These are phyloP conservation scores for Noctua janthe DNA, from an alignment of 2,888 invertebrate species.

Conservation along the genomic window DNA sequence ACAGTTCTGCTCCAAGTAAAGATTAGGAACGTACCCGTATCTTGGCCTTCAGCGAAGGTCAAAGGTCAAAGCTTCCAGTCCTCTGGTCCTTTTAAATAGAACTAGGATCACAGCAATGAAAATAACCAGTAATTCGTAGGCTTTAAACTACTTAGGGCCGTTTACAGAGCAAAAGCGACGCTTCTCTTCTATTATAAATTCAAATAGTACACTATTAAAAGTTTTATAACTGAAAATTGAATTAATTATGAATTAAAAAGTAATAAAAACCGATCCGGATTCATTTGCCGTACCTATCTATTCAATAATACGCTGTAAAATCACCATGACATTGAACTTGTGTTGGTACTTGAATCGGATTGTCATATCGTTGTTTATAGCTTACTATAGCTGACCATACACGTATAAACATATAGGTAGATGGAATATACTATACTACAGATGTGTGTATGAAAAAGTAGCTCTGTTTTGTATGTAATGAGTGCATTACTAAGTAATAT, in stretches of 20 bases:
- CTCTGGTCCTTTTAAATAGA: conserved; percentile 35
- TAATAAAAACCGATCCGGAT: conserved; percentile 68
- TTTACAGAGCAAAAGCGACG: conserved; percentile 41
- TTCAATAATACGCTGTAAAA: conserved; percentile 59
- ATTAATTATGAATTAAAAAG: conserved; percentile 71
- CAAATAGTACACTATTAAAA: conserved; percentile 50
- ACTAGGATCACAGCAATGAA: conserved; percentile 31
- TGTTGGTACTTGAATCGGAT: conserved; percentile 9
- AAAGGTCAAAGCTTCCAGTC: conserved; percentile 48
- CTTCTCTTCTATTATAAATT: conserved; percentile 35
- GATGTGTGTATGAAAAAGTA: not conserved
- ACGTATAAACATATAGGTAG: not conserved
- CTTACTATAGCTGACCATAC: not conserved
- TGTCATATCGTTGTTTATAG: conserved; percentile 20
- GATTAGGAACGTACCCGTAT: conserved; percentile 52
- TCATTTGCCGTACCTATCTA: conserved; percentile 54
- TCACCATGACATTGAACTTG: conserved; percentile 20
- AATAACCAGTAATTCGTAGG: conserved; percentile 38
- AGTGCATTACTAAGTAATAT: too few species aligned
- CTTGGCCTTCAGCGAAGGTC: conserved; percentile 55
- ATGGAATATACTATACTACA: not conserved
- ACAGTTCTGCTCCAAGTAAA: conserved; percentile 52
- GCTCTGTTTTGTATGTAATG: not conserved
- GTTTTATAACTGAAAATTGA: conserved; percentile 58
- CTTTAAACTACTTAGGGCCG: conserved; percentile 20